Evolutionary conservation across 2,797 vertebrate species (phyloP), one percentile per base, ranked within the genome.

Genomic region (Ptychadena robeensis): DNA sequence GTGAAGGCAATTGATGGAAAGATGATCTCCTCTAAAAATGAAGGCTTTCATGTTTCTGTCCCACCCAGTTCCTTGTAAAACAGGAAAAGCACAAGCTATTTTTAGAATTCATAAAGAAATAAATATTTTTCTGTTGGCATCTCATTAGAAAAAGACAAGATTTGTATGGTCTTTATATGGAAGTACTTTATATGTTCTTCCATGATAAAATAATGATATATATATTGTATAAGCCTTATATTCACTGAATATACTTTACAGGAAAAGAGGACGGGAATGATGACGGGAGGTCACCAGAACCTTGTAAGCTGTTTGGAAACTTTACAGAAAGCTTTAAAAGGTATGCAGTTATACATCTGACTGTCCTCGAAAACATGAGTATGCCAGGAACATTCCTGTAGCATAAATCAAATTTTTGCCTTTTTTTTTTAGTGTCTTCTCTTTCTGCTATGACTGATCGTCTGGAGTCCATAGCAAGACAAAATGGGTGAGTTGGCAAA

Each of bases 371-470:
- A 7, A 22, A n/a, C 18, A 22, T 53, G 18, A 30, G 22, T 18
- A 22, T 4, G 31, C 65, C 15, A 32, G 18, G 18, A 10, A 22
- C 9, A 9, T 67, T 35, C 6, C 15, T 22, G 28, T 11, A 22
- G 15, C 14, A 6, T 67, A 15, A 35, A 22, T 61, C 8, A 14
- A 8, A 61, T 61, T 53, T n/a, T n/a, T n/a, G n/a, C n/a, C 2
- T 61, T 67, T 34, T 25, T 61, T 67, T 67, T 72, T 31, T 25
- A 99, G 98, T 99, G 22, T 97, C 97, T 10, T 97, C 98, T 27
- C 91, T 98, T 86, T 95, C 97, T 61, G 96, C 97, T 70, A 99
- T 99, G 98, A 99, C 96, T 0, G 97, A 98, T 86, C 97, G 97
- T 40, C 88, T 99, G 53, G 98, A 99, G 88, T 98, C 97, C 44